Evolutionary conservation across 2,113 vertebrate genomes (phyloP).

Genomic region (Malaclemys terrapin): DNA sequence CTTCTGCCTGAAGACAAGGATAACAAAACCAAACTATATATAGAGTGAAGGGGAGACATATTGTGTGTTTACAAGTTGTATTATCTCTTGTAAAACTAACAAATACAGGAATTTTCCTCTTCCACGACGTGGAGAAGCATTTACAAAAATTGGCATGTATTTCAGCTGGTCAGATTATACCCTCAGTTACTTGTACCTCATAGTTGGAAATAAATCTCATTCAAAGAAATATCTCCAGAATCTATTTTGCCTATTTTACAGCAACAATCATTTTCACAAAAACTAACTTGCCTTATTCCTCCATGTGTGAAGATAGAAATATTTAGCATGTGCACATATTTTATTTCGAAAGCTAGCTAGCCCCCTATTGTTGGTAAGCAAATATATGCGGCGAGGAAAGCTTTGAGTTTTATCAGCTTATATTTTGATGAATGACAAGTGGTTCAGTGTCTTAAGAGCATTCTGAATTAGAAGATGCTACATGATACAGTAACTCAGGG

Average conservation of each 20-base stretch:
- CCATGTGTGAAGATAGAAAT: neutral
- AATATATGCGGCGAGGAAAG: accelerated
- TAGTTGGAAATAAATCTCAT: neutral
- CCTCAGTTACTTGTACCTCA: neutral
- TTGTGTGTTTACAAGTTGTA: accelerated
- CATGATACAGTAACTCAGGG: neutral
- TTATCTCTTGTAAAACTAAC: neutral
- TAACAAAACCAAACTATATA: neutral
- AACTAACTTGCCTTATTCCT: accelerated
- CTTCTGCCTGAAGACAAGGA: conserved; percentile 83
- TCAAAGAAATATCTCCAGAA: neutral
- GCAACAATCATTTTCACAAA: neutral
- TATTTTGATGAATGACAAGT: accelerated
- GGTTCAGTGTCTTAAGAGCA: neutral
- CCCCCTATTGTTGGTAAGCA: accelerated
- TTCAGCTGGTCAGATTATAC: accelerated
- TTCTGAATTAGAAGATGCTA: neutral
- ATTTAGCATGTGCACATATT: accelerated
- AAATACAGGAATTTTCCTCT: accelerated
- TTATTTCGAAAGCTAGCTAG: accelerated
- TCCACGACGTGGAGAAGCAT: neutral
- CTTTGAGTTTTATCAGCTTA: neutral
- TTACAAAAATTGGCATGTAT: neutral
- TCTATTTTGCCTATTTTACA: neutral
- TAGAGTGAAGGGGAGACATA: neutral